Evolutionary conservation across 2,113 vertebrate species (phyloP).

Genomic region (Heloderma charlesbogerti): DNA sequence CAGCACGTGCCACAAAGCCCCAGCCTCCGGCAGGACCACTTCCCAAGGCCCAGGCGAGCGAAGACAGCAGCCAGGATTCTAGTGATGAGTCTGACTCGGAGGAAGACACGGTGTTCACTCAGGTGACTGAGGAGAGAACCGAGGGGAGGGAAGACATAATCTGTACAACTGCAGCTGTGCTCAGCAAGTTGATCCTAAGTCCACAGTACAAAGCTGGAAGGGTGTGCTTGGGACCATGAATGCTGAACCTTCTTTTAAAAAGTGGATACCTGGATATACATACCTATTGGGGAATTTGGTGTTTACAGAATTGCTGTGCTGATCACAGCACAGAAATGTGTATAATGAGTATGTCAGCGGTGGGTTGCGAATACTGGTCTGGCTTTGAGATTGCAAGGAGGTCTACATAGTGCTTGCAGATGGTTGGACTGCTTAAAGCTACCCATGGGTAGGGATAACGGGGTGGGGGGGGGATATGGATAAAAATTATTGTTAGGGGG

Average conservation of each 20-base stretch:
- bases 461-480: no score
- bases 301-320: neutral
- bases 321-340: no score
- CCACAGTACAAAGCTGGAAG: neutral
- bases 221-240: neutral
- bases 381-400: neutral
- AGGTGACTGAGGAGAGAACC: slow-evolving; percentile 19
- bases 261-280: neutral
- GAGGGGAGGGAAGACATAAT: fast-evolving
- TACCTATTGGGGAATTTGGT: neutral
- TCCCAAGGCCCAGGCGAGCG: neutral
- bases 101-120: slow-evolving; percentile 53
- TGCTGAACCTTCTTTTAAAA: neutral
- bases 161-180: neutral
- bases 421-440: neutral
- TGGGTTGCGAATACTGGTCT: neutral
- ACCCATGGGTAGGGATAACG: no score
- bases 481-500: no score
- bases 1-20: neutral
- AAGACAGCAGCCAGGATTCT: slow-evolving; percentile 60
- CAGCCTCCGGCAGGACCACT: fast-evolving
- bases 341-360: neutral
- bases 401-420: neutral
- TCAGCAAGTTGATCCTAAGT: neutral
- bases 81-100: slow-evolving; percentile 58